Base-by-base conservation (phyloP, 2,113 vertebrate genomes). In the Cyprinus carpio region DNA sequence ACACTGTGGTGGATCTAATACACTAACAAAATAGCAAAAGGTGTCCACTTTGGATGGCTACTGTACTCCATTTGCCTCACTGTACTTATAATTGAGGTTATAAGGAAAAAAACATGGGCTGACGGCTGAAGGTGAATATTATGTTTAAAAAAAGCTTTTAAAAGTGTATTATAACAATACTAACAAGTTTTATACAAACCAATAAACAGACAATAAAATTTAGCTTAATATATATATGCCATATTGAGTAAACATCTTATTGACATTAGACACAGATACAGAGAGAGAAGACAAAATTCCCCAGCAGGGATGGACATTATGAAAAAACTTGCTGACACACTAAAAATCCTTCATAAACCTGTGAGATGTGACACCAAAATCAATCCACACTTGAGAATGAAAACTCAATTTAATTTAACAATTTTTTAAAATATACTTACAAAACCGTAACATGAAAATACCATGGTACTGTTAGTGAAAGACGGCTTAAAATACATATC, bases 361-460 rank as follows among this genome's bases (percentile, higher is more conserved):
- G 11, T 82, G 25, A 86, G 9, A 2, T 43, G 40, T 82, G 25
- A 76, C 31, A 82, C 58, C 23, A 20, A 78, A 76, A 89, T 85
- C 78, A 81, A 84, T 87, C 29, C n/a, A 77, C 31, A 72, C 49
- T 40, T 75, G 56, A 89, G 56, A 2, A 46, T 12, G 43, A 46
- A 46, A 43, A 11, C 9, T 46, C 43, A 12, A 12, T 46, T 46
- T 46, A 12, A 46, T 46, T 46, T 11, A 46, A 46, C 43, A 46
- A 11, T 67, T 18, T 67, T 34, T 67, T 8, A 34, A 67, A 65
- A 65, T 6, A 31, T 31, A 67, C 5, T 29, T 67, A 65, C 12
- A 65, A 65, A 64, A 64, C 25, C 6, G 4, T 27, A 25, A 3
- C 58, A 25, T 11, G 13, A 16, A 65, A 18, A 65, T 18, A 16